These are phyloP conservation scores for Philopotamus ludificatus DNA, from an alignment of 1,140 invertebrate genomes.

Conservation along the genomic window DNA sequence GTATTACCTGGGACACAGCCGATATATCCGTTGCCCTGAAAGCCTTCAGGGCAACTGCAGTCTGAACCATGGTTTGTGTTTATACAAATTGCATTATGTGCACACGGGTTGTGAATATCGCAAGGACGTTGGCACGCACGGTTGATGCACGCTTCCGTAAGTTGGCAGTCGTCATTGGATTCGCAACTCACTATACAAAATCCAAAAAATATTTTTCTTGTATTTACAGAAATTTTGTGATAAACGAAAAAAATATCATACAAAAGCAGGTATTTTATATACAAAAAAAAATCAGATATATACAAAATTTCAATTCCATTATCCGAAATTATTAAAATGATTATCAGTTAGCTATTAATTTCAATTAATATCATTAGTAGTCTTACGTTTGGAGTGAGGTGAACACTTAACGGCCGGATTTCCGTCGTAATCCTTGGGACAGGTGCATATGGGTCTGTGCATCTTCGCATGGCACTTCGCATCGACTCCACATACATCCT, in stretches of 20 bases:
- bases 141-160: constrained; percentile 79
- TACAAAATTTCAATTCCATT: constrained; percentile 32
- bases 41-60: constrained; percentile 81
- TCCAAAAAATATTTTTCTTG: constrained; percentile 44
- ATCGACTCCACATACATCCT: constrained; percentile 66
- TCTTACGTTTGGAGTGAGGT: constrained; percentile 70
- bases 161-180: constrained; percentile 74
- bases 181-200: constrained; percentile 72
- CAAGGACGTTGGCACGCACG: constrained; percentile 80
- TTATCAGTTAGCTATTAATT: constrained; percentile 10
- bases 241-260: not conserved
- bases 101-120: constrained; percentile 77
- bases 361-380: constrained; percentile 18
- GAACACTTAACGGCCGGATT: constrained; percentile 74
- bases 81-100: constrained; percentile 79
- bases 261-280: constrained; percentile 14
- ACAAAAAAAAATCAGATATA: constrained; percentile 34
- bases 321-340: not conserved
- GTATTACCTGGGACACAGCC: constrained; percentile 70
- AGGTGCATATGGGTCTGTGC: constrained; percentile 76
- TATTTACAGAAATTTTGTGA: constrained; percentile 41
- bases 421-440: constrained; percentile 70
- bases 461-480: constrained; percentile 72
- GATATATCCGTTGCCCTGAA: constrained; percentile 81
- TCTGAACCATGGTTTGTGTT: constrained; percentile 84